These are phyloP conservation scores for Corvus moneduloides DNA, from an alignment of 2,113 vertebrate species.

Conservation along the genomic window DNA sequence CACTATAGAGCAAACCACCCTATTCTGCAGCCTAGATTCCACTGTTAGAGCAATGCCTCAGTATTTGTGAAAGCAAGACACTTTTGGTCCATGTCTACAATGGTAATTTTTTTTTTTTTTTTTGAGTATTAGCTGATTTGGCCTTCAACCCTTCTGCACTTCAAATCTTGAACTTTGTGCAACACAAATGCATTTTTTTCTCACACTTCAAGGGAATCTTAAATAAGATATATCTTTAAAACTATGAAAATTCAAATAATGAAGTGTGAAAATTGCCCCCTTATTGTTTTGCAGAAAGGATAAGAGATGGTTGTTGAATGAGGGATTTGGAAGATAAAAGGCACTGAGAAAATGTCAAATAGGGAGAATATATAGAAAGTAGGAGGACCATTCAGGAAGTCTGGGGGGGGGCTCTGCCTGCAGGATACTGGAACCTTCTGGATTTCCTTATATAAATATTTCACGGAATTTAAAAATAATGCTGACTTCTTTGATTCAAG, in stretches of 20 bases:
- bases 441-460: background rate
- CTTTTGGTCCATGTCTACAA: background rate
- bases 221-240: background rate
- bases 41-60: background rate
- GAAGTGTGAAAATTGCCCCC: background rate
- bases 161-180: background rate
- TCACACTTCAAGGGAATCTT: background rate
- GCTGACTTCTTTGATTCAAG: background rate
- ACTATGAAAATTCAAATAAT: background rate
- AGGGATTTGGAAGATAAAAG: background rate
- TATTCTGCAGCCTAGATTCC: background rate
- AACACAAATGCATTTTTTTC: background rate
- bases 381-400: background rate
- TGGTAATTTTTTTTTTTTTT: background rate
- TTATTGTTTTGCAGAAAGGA: background rate
- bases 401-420: background rate
- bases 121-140: background rate
- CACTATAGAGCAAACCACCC: background rate
- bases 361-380: background rate
- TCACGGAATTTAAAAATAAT: background rate
- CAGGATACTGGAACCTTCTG: background rate
- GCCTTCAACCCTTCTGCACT: background rate
- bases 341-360: background rate
- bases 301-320: background rate
- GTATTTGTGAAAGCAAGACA: background rate